Evolutionary conservation across 2,113 vertebrate species (phyloP).

Genomic region (Erpornis zantholeuca): DNA sequence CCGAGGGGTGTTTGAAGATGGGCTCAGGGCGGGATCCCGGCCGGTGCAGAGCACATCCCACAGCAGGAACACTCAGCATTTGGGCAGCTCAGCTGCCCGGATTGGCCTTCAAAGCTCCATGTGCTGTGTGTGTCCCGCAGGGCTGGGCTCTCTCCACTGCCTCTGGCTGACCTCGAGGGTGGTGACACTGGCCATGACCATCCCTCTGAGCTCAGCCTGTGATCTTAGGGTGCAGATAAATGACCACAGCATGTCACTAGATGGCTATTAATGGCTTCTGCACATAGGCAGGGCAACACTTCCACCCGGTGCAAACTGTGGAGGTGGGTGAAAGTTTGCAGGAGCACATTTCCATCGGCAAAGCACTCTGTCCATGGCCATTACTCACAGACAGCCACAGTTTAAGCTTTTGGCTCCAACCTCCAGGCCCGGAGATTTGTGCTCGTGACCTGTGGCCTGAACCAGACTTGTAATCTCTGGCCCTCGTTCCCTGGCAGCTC

Average conservation of each 20-base stretch:
- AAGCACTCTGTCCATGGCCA: not conserved
- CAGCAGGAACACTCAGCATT: not conserved
- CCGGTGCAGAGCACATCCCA: not conserved
- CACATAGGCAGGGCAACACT: not conserved
- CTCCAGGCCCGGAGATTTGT: not conserved
- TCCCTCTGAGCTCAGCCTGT: not conserved
- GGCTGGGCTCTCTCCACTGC: not conserved
- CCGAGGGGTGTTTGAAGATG: not conserved
- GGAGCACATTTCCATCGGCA: not conserved
- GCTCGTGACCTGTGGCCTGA: not conserved
- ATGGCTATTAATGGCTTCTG: not conserved
- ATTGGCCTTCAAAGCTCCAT: not conserved
- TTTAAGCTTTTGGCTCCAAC: not conserved
- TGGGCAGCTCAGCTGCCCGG: not conserved
- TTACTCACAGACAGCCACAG: not conserved
- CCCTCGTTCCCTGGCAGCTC: not conserved
- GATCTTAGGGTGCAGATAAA: not conserved
- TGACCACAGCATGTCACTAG: not conserved
- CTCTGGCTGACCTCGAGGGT: not conserved
- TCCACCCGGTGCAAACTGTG: not conserved
- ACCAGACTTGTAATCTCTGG: not conserved
- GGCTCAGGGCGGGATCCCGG: not conserved
- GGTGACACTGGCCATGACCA: not conserved
- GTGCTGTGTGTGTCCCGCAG: not conserved
- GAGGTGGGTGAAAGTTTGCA: not conserved